Conservation (phyloP, 2,888 invertebrate genomes). For the Tuta absoluta region DNA sequence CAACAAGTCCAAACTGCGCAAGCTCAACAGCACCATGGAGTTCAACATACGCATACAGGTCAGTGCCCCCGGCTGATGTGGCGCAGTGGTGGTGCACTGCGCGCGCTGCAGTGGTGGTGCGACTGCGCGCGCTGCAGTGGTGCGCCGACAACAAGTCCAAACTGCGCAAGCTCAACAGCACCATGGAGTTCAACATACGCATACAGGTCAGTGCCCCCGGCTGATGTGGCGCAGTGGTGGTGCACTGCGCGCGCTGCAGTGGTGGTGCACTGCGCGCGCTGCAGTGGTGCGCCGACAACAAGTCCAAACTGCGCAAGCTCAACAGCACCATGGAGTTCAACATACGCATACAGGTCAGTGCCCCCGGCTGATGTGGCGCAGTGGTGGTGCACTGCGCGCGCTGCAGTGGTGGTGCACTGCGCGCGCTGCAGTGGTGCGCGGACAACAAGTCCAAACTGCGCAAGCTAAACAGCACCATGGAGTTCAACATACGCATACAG, state of each 20-base stretch:
- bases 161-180: constrained; percentile 95
- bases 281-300: constrained; percentile 84
- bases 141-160: constrained; percentile 81
- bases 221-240: constrained; percentile 55
- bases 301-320: constrained; percentile 83
- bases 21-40: constrained; percentile 97
- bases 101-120: too few relatives aligned
- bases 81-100: too few relatives aligned
- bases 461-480: constrained; percentile 96
- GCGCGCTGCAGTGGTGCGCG: constrained; percentile 97
- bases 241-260: too few relatives aligned
- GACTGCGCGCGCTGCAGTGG: too few relatives aligned
- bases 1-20: constrained; percentile 96
- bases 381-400: constrained; percentile 91
- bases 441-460: constrained; percentile 97
- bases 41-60: constrained; percentile 88
- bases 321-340: constrained; percentile 98
- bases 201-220: constrained; percentile 41
- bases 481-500: constrained; percentile 90
- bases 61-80: constrained; percentile 57
- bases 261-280: too few relatives aligned
- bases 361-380: constrained; percentile 61
- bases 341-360: constrained; percentile 78
- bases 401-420: too few relatives aligned
- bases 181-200: constrained; percentile 96